A percentile compares a stretch with the other conserved stretches of the same genome.
Conservation (phyloP, 2,888 invertebrate species). For the Andrena chrysosceles region DNA sequence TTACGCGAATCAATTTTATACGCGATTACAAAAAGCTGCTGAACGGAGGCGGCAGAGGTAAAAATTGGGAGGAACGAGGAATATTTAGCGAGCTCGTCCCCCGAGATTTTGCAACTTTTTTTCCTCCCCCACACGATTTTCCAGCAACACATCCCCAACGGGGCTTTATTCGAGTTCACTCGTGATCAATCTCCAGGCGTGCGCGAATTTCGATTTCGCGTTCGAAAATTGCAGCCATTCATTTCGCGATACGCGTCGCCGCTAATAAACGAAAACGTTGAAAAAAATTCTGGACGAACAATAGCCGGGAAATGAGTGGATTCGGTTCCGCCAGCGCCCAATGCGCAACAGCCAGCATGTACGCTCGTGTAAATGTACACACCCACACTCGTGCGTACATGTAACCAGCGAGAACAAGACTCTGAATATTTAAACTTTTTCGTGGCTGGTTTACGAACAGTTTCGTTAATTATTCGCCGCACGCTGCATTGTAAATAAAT, state of each 20-base stretch:
- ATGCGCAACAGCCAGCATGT: not conserved
- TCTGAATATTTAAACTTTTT: constrained; percentile 22
- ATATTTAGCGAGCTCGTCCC: constrained; percentile 23
- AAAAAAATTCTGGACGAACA: constrained; percentile 65
- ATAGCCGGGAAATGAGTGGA: constrained; percentile 49
- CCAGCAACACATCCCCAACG: constrained; percentile 19
- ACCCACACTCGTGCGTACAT: not conserved
- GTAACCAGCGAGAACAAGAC: not conserved
- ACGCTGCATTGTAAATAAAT: constrained; percentile 20
- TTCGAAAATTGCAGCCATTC: constrained; percentile 75
- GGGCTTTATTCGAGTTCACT: constrained; percentile 30
- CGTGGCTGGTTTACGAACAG: not conserved
- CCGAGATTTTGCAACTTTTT: constrained; percentile 20
- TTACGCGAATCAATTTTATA: constrained; percentile 24
- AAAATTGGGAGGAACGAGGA: not conserved
- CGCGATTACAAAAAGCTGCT: constrained; percentile 1
- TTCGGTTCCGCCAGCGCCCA: not conserved
- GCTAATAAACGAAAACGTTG: constrained; percentile 71
- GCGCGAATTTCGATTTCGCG: constrained; percentile 67
- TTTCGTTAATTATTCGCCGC: not conserved
- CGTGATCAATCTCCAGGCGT: constrained; percentile 70
- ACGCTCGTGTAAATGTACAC: not conserved
- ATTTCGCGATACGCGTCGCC: constrained; percentile 66
- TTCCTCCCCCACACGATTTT: constrained; percentile 24
- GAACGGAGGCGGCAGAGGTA: not conserved